These are phyloP conservation scores for Myiotriccus ornatus DNA, from an alignment of 2,797 vertebrate genomes.

Conservation along the genomic window DNA sequence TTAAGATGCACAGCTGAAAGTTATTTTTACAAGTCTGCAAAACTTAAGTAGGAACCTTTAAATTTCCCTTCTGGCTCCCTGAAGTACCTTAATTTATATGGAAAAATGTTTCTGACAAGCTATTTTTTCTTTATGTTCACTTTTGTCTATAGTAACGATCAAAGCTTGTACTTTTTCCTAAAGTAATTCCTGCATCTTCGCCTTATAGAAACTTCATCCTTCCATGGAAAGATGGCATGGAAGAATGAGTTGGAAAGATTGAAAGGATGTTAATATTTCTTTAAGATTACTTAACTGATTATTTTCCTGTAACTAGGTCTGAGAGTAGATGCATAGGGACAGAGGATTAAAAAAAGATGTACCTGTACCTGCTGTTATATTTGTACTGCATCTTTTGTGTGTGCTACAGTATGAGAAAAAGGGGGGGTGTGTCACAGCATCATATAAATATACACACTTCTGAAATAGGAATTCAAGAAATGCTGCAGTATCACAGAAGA, in stretches of 20 bases:
- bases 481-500: neutral
- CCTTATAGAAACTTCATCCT: neutral
- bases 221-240: neutral
- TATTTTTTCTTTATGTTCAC: neutral
- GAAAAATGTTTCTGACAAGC: neutral
- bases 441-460: neutral
- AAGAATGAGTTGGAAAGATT: neutral
- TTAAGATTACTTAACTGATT: neutral
- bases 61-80: neutral
- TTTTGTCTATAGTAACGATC: neutral
- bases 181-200: neutral
- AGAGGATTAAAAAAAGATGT: neutral
- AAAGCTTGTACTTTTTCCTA: neutral
- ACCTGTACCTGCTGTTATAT: neutral
- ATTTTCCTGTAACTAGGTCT: neutral
- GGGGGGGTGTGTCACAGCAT: neutral
- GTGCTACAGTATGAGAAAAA: neutral
- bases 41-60: neutral
- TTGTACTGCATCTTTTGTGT: neutral
- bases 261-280: neutral
- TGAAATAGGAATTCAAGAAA: neutral
- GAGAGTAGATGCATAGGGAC: neutral
- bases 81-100: neutral
- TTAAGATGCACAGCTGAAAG: fast-evolving
- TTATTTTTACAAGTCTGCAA: neutral